phyloP scores from a whole-genome alignment of 2,113 vertebrate species.

The Apteryx mantelli region DNA sequence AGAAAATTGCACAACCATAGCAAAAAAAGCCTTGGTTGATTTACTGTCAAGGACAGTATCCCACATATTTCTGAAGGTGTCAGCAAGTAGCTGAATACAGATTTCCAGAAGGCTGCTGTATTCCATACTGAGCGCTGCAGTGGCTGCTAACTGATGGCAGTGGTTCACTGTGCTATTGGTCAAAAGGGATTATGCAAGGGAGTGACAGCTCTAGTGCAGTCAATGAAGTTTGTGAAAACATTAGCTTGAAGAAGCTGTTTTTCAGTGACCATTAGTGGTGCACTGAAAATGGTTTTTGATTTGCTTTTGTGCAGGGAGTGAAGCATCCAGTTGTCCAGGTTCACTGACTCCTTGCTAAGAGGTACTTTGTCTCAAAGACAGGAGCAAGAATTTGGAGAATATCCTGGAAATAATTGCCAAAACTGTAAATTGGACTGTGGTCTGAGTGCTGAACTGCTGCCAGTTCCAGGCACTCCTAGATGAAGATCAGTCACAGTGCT shows the following conservation, averaged over 20 bases:
- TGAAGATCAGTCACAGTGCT: constrained; percentile 46
- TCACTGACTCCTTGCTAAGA: constrained; percentile 48
- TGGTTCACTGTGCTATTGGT: background rate
- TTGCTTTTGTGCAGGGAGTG: constrained; percentile 47
- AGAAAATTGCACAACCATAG: background rate
- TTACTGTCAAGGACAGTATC: constrained; percentile 37
- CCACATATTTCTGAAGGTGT: constrained; percentile 24
- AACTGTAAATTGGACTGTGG: constrained; percentile 59
- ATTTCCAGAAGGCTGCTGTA: background rate
- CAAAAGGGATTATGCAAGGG: constrained; percentile 40
- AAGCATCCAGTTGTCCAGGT: background rate
- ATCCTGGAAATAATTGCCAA: constrained; percentile 49
- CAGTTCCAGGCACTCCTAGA: constrained; percentile 41
- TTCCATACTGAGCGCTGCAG: background rate
- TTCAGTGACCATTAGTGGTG: background rate
- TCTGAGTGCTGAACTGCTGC: constrained; percentile 43
- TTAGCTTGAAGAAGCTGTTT: constrained; percentile 39
- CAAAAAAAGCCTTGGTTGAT: constrained; percentile 12
- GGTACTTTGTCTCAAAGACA: constrained; percentile 53
- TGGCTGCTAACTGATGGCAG: background rate
- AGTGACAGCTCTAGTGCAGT: constrained; percentile 24
- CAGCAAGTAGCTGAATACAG: constrained; percentile 34
- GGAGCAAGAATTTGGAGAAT: constrained; percentile 44
- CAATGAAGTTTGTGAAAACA: constrained; percentile 3
- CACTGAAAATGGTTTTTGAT: constrained; percentile 34